A percentile compares a stretch with the other conserved stretches of the same genome.
These are phyloP conservation scores for Papilio protenor DNA, from an alignment of 2,888 invertebrate species.

Conservation along the genomic window DNA sequence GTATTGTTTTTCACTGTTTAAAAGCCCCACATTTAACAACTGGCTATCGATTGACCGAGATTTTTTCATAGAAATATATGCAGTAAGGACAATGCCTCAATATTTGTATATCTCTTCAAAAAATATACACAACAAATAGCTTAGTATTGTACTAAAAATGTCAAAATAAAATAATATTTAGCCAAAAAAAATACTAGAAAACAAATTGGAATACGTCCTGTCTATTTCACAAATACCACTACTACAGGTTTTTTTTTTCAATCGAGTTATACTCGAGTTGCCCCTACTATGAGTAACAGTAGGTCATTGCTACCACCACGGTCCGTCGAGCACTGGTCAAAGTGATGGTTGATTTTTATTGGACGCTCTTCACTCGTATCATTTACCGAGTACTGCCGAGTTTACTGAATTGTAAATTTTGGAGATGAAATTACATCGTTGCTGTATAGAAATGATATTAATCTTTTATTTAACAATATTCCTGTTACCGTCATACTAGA, in stretches of 20 bases:
- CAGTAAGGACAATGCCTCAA: neutral
- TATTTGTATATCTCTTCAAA: neutral
- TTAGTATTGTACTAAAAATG: neutral
- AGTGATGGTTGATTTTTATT: constrained; percentile 31
- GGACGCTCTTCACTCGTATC: constrained; percentile 22
- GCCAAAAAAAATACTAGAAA: neutral
- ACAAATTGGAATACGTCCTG: neutral
- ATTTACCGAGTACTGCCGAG: neutral
- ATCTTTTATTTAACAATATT: neutral
- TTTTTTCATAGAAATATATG: neutral
- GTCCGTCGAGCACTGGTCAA: constrained; percentile 65
- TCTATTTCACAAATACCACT: neutral
- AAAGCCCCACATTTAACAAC: neutral
- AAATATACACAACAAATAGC: neutral
- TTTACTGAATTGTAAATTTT: constrained; percentile 18
- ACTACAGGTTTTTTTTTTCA: constrained; percentile 1
- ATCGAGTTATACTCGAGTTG: neutral
- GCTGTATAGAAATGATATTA: neutral
- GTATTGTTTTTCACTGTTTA: neutral
- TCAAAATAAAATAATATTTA: too few species aligned
- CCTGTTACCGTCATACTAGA: too few species aligned
- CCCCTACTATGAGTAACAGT: constrained; percentile 2
- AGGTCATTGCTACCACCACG: constrained; percentile 42
- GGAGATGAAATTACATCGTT: constrained; percentile 15
- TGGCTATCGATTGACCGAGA: neutral